Evolutionary conservation across 2,797 vertebrate genomes (phyloP), one percentile per base, ranked within the genome.

Genomic region (Amniataba percoides): DNA sequence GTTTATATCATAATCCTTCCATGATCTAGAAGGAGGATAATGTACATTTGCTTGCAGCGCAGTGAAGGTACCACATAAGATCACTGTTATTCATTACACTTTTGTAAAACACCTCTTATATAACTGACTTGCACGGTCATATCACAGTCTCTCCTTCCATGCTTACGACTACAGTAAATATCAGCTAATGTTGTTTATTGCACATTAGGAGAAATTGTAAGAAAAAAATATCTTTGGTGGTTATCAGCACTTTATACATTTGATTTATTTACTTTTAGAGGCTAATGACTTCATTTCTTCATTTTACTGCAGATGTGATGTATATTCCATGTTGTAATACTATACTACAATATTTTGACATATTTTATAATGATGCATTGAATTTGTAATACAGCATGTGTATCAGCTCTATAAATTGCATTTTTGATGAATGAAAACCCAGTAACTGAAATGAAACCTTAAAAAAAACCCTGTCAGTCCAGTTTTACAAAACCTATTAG

Each of bases 51-150:
- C 27, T 31, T 31, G n/a, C 5, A 31, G 14, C 15, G 1, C 9
- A 70, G 43, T 39, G 43, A 39, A 48, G 58, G 67, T 18, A 36
- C n/a, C 21, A 71, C 49, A 71, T 34, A 16, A 16, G 16, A 19
- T 60, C 11, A 40, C 1, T 60, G n/a, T 11, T 45, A 60, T 8
- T 23, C 14, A 60, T 21, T 42, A 23, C 3, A 51, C 21, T 36
- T 36, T 19, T 64, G 51, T 62, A 64, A 77, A 71, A 49, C 39
- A 42, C 14, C 6, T 21, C 19, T 49, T 21, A 19, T 19, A 49
- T 3, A 11, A 36, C 34, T 9, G 34, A 36, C 34, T 36, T 6
- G 34, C 34, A 36, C 34, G 8, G 6, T 36, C 34, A 36, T 36
- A 36, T 36, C 34, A 34, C 5, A 31, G 40, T 14, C n/a, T 16